A percentile compares a stretch with the other conserved stretches of the same genome.
Evolutionary conservation across 2,888 invertebrate genomes (phyloP).

Genomic region (Cheilosia vulpina): DNA sequence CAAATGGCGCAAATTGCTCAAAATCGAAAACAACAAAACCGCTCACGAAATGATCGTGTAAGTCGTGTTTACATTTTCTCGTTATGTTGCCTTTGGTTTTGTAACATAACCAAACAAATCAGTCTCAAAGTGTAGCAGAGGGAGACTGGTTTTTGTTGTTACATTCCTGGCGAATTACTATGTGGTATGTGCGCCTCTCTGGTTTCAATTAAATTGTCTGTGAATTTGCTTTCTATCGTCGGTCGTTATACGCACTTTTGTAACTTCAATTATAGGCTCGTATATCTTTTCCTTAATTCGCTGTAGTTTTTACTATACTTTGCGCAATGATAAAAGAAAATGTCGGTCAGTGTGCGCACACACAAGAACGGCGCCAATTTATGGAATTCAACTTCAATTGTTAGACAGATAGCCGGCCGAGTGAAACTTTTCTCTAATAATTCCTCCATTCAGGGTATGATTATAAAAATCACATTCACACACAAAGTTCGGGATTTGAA

Average conservation of each 20-base stretch:
- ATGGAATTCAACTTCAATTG: conserved; percentile 64
- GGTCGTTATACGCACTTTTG: conserved; percentile 54
- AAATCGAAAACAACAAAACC: conserved; percentile 37
- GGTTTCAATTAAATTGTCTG: conserved; percentile 52
- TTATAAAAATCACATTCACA: conserved; percentile 55
- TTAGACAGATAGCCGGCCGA: conserved; percentile 22
- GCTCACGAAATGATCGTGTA: conserved; percentile 44
- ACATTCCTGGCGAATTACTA: conserved; percentile 25
- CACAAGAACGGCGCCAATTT: conserved; percentile 25
- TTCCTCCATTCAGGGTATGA: conserved; percentile 47
- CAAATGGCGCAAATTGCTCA: conserved; percentile 63
- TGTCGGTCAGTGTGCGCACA: conserved; percentile 32
- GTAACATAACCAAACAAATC: conserved; percentile 32
- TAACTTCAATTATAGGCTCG: neutral
- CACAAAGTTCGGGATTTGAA: conserved; percentile 50
- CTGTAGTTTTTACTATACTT: neutral
- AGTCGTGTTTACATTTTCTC: conserved; percentile 8
- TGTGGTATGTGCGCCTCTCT: neutral
- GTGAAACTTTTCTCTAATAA: conserved; percentile 66
- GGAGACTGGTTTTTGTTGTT: neutral
- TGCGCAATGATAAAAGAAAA: conserved; percentile 16
- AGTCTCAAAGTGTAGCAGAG: neutral
- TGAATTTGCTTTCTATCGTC: conserved; percentile 22
- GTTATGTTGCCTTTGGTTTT: neutral
- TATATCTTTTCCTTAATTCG: conserved; percentile 5